phyloP scores from a whole-genome alignment of 1,140 invertebrate genomes.

The Pachyrhynchus sulphureomaculatus region DNA sequence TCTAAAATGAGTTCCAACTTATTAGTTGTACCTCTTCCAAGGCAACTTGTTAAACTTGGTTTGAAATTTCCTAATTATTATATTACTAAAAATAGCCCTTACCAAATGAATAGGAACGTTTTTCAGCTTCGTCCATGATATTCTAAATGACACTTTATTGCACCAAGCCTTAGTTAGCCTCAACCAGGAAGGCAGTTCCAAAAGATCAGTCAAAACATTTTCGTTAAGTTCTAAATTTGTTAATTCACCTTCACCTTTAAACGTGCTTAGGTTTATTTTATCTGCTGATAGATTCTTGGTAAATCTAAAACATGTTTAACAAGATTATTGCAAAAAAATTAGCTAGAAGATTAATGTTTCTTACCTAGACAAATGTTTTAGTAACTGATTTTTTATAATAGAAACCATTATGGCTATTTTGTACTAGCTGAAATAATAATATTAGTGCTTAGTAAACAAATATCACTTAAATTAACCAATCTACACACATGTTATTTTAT shows the following conservation, averaged over 20 bases:
- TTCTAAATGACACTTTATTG: conserved; percentile 89
- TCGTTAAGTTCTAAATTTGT: conserved; percentile 95
- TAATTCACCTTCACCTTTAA: conserved; percentile 95
- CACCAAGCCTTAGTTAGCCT: conserved; percentile 88
- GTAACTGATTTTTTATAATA: conserved; percentile 94
- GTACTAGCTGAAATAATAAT: no score
- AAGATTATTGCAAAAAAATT: conserved; percentile 42
- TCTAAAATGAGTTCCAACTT: no score
- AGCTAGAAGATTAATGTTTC: conserved; percentile 33
- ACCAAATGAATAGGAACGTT: conserved; percentile 94
- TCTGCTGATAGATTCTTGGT: conserved; percentile 97
- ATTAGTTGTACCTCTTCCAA: no score
- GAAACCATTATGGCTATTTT: conserved; percentile 64
- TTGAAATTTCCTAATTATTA: no score
- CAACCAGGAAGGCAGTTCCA: conserved; percentile 96
- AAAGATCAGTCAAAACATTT: conserved; percentile 87
- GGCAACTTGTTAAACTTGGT: no score
- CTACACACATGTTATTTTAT: no score
- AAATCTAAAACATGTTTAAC: conserved; percentile 66
- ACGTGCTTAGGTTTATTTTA: conserved; percentile 95
- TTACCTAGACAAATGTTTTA: conserved; percentile 96
- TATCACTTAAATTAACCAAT: no score
- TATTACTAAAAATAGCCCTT: conserved; percentile 47
- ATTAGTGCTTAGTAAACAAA: no score
- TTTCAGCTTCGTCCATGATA: conserved; percentile 98